Percentiles rank a stretch among this genome's conserved stretches.
These are phyloP conservation scores for Archocentrus centrarchus DNA, from an alignment of 2,113 vertebrate genomes.

Conservation along the genomic window DNA sequence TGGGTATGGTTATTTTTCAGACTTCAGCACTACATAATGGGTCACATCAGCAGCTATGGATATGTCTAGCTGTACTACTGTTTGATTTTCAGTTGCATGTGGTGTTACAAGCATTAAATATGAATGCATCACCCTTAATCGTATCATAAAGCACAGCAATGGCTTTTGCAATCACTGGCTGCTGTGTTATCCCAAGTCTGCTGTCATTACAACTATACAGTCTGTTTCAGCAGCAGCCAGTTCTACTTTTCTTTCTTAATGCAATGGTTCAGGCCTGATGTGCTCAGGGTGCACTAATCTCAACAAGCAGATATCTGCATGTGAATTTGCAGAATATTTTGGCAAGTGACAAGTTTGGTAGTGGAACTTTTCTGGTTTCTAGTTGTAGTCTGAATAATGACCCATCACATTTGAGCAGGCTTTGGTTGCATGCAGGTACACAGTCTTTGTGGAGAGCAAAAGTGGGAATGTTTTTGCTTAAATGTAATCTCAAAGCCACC, in stretches of 20 bases:
- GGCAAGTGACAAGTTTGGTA: neutral
- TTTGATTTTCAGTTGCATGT: neutral
- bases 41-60: neutral
- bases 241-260: neutral
- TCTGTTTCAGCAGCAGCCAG: neutral
- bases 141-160: neutral
- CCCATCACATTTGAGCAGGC: neutral
- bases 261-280: neutral
- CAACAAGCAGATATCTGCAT: fast-evolving
- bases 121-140: neutral
- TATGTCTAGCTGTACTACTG: neutral
- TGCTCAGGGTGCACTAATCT: neutral
- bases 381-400: neutral
- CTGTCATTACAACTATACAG: neutral
- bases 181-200: neutral
- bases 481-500: neutral
- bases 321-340: neutral
- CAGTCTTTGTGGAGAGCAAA: neutral
- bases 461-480: neutral
- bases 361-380: neutral
- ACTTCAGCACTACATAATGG: no score
- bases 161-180: neutral
- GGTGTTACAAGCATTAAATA: neutral
- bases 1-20: neutral
- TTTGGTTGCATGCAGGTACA: neutral